Percentiles rank a stretch among this genome's conserved stretches.
Conservation (phyloP, 2,113 vertebrate species). For the Amazona vittata region DNA sequence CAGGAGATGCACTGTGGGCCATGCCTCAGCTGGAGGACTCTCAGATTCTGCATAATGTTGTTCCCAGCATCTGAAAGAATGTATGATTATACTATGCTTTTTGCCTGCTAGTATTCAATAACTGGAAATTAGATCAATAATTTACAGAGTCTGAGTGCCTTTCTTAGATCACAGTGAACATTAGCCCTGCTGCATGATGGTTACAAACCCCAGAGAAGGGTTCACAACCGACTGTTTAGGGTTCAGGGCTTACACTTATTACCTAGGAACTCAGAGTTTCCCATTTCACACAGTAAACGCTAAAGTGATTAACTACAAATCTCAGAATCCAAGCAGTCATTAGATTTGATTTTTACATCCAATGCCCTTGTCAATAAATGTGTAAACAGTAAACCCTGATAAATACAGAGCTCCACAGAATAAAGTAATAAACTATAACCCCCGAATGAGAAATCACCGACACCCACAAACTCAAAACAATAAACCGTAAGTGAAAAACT, state of each 20-base stretch:
- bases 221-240: no score
- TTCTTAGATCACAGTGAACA: background rate
- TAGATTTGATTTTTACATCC: background rate
- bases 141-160: background rate
- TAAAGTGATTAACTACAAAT: background rate
- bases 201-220: background rate
- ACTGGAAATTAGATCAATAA: background rate
- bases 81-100: background rate
- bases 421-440: background rate
- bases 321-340: background rate
- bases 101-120: background rate
- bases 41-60: background rate
- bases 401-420: background rate
- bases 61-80: background rate
- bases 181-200: background rate
- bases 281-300: background rate
- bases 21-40: background rate
- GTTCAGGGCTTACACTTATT: background rate
- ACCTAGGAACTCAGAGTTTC: background rate
- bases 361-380: background rate
- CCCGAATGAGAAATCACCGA: background rate
- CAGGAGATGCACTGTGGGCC: background rate
- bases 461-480: background rate
- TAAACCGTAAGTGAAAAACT: background rate
- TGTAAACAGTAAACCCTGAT: background rate